phyloP scores from a whole-genome alignment of 2,797 vertebrate species.

The Phoebastria nigripes region DNA sequence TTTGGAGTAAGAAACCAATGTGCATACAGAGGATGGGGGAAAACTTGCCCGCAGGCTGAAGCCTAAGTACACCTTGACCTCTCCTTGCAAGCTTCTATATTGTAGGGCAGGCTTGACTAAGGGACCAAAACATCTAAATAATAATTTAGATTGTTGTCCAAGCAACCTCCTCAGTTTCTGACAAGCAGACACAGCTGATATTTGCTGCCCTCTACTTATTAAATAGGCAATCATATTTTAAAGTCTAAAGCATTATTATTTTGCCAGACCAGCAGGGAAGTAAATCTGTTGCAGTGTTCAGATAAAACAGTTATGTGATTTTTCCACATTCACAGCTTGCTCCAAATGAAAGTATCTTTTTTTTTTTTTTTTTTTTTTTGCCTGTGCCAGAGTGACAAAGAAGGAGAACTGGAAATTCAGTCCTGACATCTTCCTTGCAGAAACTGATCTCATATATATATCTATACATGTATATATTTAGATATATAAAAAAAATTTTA shows the following conservation, averaged over 20 bases:
- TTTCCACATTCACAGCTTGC: background rate
- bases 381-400: background rate
- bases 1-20: background rate
- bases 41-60: constrained; percentile 6
- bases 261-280: background rate
- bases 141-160: background rate
- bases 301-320: background rate
- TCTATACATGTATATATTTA: background rate
- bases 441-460: background rate
- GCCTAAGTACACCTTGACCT: constrained; percentile 42
- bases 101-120: background rate
- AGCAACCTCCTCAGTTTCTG: constrained; percentile 3
- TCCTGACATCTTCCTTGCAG: background rate
- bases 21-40: background rate
- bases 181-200: constrained; percentile 26
- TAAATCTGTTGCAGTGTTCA: background rate
- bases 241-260: background rate
- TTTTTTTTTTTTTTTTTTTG: background rate
- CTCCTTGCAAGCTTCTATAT: background rate
- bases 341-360: background rate
- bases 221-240: constrained; percentile 8
- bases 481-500: background rate
- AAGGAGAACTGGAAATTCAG: background rate
- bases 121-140: background rate
- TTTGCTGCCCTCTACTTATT: constrained; percentile 57